Evolutionary conservation across 2,797 vertebrate genomes (phyloP).

Genomic region (Arremon aurantiirostris): DNA sequence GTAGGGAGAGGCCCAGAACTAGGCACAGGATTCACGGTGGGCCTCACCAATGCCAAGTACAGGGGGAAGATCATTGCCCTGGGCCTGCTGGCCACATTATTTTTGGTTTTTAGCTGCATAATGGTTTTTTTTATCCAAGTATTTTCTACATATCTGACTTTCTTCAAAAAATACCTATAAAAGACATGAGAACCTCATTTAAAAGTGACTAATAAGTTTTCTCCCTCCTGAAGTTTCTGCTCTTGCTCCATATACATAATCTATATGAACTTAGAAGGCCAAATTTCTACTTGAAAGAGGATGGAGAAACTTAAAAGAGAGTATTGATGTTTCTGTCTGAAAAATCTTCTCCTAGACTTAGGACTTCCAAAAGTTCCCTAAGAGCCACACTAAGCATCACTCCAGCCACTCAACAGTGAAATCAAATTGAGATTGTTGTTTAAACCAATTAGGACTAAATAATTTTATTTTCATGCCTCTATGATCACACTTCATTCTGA

Average conservation of each 20-base stretch:
- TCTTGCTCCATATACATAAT: not conserved
- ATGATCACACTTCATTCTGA: not conserved
- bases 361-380: not conserved
- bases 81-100: not conserved
- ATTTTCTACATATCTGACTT: not conserved
- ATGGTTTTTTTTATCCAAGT: not conserved
- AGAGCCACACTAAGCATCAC: not conserved
- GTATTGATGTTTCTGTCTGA: not conserved
- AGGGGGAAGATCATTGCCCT: accelerated
- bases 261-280: not conserved
- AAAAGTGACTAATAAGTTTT: not conserved
- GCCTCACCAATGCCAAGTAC: not conserved
- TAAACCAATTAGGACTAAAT: not conserved
- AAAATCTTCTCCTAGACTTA: not conserved
- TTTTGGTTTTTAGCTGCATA: not conserved
- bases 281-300: not conserved
- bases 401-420: not conserved
- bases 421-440: not conserved
- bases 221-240: not conserved
- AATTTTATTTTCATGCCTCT: not conserved
- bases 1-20: not conserved
- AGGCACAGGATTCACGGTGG: not conserved
- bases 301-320: not conserved
- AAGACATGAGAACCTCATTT: not conserved
- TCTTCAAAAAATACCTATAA: not conserved